Evolutionary conservation across 2,113 vertebrate species (phyloP).

Genomic region (Scytalopus superciliaris): DNA sequence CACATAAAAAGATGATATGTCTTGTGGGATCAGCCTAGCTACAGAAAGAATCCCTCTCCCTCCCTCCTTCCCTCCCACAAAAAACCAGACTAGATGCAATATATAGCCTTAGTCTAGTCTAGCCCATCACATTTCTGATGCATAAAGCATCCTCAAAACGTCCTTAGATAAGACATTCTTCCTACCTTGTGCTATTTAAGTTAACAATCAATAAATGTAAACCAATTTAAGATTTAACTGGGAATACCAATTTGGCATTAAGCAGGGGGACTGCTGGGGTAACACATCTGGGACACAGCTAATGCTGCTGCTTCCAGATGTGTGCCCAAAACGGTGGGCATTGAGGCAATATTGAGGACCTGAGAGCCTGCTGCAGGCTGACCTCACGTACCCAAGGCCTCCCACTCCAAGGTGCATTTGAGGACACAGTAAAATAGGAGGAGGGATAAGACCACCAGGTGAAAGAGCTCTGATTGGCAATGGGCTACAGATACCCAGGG

Average conservation of each 20-base stretch:
- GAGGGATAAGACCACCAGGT: rapidly evolving
- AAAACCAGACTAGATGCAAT: not conserved
- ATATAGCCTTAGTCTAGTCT: not conserved
- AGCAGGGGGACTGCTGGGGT: not conserved
- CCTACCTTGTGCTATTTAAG: not conserved
- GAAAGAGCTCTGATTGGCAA: not conserved
- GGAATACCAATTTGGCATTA: not conserved
- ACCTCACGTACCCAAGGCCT: not conserved
- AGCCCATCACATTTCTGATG: slow-evolving; percentile 1
- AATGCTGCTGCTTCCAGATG: not conserved
- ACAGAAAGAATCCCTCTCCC: not conserved
- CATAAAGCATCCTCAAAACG: not conserved
- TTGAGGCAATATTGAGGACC: not conserved
- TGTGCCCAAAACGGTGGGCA: rapidly evolving
- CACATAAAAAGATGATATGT: not conserved
- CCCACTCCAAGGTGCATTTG: not conserved
- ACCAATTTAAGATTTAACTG: not conserved
- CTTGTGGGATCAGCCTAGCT: not conserved
- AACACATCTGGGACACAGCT: not conserved
- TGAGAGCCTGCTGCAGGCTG: not conserved
- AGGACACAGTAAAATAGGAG: not conserved
- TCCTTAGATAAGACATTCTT: not conserved
- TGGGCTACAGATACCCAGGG: not conserved
- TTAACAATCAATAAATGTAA: not conserved
- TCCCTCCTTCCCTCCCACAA: not conserved